A percentile compares a stretch with the other conserved stretches of the same genome.
Evolutionary conservation across 1,140 invertebrate species (phyloP).

Genomic region (Drosophila arawakana): DNA sequence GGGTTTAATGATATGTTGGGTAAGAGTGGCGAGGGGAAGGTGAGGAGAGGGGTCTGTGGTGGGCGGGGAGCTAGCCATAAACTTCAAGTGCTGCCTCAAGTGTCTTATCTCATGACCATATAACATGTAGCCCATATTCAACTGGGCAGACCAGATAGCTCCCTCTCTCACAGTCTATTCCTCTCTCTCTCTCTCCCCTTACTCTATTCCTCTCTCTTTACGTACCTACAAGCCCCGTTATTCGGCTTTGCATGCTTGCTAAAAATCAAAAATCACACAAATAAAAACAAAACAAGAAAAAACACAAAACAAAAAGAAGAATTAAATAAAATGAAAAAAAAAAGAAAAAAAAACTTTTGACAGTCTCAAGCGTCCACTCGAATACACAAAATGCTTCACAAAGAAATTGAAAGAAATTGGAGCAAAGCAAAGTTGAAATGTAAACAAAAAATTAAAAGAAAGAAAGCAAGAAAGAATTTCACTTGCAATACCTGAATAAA

Average conservation of each 20-base stretch:
- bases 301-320: conserved; percentile 13
- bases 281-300: conserved; percentile 3
- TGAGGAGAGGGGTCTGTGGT: not conserved
- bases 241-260: conserved; percentile 40
- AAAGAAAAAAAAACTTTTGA: conserved; percentile 37
- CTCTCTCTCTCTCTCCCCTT: not conserved
- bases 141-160: conserved; percentile 6
- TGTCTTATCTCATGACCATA: conserved; percentile 74
- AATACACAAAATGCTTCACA: conserved; percentile 51
- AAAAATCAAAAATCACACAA: conserved; percentile 4
- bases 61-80: conserved; percentile 39
- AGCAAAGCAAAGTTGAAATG: conserved; percentile 40
- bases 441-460: conserved; percentile 19
- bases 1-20: not conserved
- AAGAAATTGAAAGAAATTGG: conserved; percentile 41
- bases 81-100: conserved; percentile 67
- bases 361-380: conserved; percentile 58
- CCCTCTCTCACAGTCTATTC: not conserved
- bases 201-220: not conserved
- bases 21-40: not conserved
- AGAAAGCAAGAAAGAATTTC: conserved; percentile 33
- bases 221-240: conserved; percentile 44
- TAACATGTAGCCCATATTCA: conserved; percentile 58
- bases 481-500: conserved; percentile 20
- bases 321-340: not conserved